A percentile compares a stretch with the other conserved stretches of the same genome.
Evolutionary conservation across 2,888 invertebrate genomes (phyloP).

Genomic region (Caenorhabditis japonica): DNA sequence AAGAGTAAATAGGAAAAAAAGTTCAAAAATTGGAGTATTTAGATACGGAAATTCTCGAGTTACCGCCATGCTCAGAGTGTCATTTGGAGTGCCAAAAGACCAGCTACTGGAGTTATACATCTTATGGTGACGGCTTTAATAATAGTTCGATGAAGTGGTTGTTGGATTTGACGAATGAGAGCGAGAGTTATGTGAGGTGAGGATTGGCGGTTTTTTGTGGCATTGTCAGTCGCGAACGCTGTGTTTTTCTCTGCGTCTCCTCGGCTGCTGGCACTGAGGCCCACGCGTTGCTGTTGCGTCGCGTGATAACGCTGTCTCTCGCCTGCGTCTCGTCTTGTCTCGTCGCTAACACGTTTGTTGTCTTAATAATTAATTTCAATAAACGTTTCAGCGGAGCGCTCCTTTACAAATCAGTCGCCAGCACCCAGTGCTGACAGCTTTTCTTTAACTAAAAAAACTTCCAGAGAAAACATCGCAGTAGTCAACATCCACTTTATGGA

Average conservation of each 20-base stretch:
- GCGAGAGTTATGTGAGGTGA: slow-evolving; percentile 49
- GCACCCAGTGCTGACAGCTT: too few relatives aligned
- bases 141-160: slow-evolving; percentile 61
- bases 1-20: not conserved
- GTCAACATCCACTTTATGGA: slow-evolving; percentile 39
- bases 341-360: too few relatives aligned
- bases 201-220: not conserved
- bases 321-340: too few relatives aligned
- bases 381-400: too few relatives aligned
- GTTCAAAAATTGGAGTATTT: not conserved
- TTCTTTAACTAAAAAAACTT: too few relatives aligned
- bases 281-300: too few relatives aligned
- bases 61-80: slow-evolving; percentile 43
- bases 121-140: slow-evolving; percentile 68
- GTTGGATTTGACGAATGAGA: slow-evolving; percentile 27
- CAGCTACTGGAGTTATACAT: slow-evolving; percentile 67
- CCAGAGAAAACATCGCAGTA: slow-evolving; percentile 37
- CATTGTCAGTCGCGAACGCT: too few relatives aligned
- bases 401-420: too few relatives aligned
- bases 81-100: slow-evolving; percentile 47
- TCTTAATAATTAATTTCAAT: too few relatives aligned
- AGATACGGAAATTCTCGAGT: slow-evolving; percentile 28
- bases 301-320: too few relatives aligned
- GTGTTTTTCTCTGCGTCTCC: too few relatives aligned
- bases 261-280: too few relatives aligned